phyloP scores from a whole-genome alignment of 30 jellyfish, hydroid and myxozoan species.

The Sanderia malayensis region DNA sequence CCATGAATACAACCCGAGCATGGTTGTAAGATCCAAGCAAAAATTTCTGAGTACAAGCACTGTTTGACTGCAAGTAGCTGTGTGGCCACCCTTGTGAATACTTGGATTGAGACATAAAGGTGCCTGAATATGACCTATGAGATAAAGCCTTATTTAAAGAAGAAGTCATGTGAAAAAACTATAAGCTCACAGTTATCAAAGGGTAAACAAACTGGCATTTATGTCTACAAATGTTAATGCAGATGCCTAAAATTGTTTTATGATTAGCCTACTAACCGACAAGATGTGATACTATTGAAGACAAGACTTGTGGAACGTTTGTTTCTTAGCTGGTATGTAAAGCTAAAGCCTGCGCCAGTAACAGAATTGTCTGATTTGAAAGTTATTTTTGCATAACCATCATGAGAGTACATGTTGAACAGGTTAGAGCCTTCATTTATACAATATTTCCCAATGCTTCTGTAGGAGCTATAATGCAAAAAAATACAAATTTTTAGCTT shows the following conservation, averaged over 20 bases:
- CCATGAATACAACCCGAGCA: slow-evolving; percentile 2
- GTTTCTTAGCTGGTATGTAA: background rate
- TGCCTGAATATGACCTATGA: background rate
- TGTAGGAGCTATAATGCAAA: background rate
- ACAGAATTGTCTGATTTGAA: slow-evolving; percentile 27
- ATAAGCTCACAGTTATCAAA: too few relatives aligned
- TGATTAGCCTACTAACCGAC: too few relatives aligned
- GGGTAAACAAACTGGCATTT: too few relatives aligned
- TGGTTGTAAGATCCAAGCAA: background rate
- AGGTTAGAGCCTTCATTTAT: slow-evolving; percentile 3
- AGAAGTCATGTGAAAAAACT: too few relatives aligned
- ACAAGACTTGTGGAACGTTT: too few relatives aligned
- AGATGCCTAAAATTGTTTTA: too few relatives aligned
- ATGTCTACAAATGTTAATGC: too few relatives aligned
- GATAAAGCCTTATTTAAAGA: background rate
- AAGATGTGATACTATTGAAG: too few relatives aligned
- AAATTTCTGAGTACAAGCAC: background rate
- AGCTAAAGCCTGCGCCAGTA: slow-evolving; percentile 21
- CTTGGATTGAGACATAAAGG: background rate
- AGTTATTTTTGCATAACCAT: slow-evolving; percentile 38
- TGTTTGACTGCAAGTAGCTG: background rate
- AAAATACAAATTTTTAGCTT: too few relatives aligned
- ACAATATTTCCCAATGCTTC: slow-evolving; percentile 36
- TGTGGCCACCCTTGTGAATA: slow-evolving; percentile 13
- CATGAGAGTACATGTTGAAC: slow-evolving; percentile 43